Conservation (phyloP, 2,888 invertebrate species). For the Thymelicus lineola region DNA sequence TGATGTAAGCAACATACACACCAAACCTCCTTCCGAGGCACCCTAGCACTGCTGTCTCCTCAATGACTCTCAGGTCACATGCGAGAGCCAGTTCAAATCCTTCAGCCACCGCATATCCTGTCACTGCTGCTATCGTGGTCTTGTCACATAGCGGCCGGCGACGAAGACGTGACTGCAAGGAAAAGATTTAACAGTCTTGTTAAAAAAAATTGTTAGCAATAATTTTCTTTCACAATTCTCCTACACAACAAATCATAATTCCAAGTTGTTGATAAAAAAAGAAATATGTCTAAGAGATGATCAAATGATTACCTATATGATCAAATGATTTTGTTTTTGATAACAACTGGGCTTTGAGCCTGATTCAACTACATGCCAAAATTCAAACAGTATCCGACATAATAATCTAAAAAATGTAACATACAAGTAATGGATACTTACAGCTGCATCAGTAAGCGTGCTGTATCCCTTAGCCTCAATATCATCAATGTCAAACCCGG, state of each 20-base stretch:
- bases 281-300: too few species aligned
- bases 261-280: too few species aligned
- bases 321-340: too few species aligned
- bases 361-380: too few species aligned
- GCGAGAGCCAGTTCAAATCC: constrained; percentile 96
- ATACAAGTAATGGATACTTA: constrained; percentile 51
- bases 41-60: constrained; percentile 94
- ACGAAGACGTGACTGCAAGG: constrained; percentile 51
- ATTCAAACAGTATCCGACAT: too few species aligned
- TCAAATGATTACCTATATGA: too few species aligned
- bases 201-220: too few species aligned
- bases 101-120: constrained; percentile 95
- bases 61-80: constrained; percentile 95
- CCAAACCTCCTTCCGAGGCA: constrained; percentile 95
- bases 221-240: too few species aligned
- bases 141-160: constrained; percentile 89
- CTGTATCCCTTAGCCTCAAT: constrained; percentile 81
- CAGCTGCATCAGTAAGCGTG: constrained; percentile 70
- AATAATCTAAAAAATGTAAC: background rate
- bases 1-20: constrained; percentile 53
- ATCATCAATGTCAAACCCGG: constrained; percentile 95
- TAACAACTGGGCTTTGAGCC: too few species aligned
- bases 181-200: background rate
- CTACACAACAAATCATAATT: too few species aligned
- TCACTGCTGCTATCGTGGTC: constrained; percentile 95